Conservation (phyloP, 2,888 invertebrate genomes). For the Therioaphis trifolii region DNA sequence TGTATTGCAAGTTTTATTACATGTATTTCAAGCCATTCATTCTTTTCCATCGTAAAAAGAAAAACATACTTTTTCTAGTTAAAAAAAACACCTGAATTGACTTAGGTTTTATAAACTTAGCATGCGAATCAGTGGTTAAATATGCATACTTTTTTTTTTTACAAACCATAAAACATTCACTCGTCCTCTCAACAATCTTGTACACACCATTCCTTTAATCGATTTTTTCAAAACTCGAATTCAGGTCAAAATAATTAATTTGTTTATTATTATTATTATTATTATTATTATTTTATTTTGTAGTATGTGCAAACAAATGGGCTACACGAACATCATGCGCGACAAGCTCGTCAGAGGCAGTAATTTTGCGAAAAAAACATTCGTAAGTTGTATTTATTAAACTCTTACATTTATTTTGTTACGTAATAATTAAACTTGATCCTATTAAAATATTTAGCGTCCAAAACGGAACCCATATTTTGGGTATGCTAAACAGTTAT, state of each 20-base stretch:
- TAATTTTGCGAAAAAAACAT: slow-evolving; percentile 74
- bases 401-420: neutral
- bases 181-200: neutral
- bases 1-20: neutral
- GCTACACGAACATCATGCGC: slow-evolving; percentile 81
- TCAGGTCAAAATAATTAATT: neutral
- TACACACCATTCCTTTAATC: neutral
- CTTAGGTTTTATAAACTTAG: too few species aligned
- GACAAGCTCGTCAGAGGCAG: slow-evolving; percentile 88
- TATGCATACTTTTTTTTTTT: neutral
- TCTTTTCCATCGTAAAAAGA: neutral
- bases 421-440: neutral
- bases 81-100: neutral
- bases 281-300: neutral
- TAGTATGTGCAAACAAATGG: slow-evolving; percentile 24
- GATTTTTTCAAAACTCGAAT: neutral
- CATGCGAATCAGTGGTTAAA: neutral
- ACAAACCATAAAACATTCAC: neutral
- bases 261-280: neutral
- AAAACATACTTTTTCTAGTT: neutral
- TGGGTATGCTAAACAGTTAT: slow-evolving; percentile 72
- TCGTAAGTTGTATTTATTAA: slow-evolving; percentile 67
- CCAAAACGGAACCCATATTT: slow-evolving; percentile 73
- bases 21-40: neutral
- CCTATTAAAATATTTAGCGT: slow-evolving; percentile 67